Conservation (phyloP, 2,113 vertebrate species). For the Alouatta palliata region DNA sequence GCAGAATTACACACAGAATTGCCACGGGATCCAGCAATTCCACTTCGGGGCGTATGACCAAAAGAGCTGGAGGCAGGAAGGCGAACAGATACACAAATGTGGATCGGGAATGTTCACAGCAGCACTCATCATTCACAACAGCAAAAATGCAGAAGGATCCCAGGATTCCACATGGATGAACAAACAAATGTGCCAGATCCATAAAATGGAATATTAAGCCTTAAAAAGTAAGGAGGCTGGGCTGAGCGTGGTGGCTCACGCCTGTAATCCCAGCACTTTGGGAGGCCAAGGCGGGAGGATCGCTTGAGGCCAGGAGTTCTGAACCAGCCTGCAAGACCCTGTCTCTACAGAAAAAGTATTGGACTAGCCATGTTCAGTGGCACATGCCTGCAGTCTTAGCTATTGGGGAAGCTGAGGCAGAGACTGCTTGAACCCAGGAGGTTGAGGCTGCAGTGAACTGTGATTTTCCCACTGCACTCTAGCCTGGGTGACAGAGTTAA, state of each 20-base stretch:
- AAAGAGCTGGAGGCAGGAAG: neutral
- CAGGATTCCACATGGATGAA: fast-evolving
- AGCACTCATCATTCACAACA: fast-evolving
- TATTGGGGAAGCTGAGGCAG: no score
- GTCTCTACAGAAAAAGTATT: neutral
- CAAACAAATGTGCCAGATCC: fast-evolving
- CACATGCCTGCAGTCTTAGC: no score
- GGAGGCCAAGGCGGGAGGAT: neutral
- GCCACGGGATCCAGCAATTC: neutral
- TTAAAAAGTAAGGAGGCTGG: neutral
- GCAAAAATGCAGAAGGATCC: fast-evolving
- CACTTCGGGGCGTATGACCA: neutral
- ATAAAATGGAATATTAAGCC: fast-evolving
- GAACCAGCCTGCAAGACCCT: neutral
- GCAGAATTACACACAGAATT: neutral
- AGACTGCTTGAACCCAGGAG: no score
- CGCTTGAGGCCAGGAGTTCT: neutral
- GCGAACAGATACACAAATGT: fast-evolving
- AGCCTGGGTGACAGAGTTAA: no score
- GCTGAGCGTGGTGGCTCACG: fast-evolving
- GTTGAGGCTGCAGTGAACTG: no score
- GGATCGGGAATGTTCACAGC: fast-evolving
- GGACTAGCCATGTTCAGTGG: no score
- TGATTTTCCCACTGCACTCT: no score
- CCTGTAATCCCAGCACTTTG: neutral